Evolutionary conservation across 2,888 invertebrate species (phyloP).

Genomic region (Sussaba pulchella): DNA sequence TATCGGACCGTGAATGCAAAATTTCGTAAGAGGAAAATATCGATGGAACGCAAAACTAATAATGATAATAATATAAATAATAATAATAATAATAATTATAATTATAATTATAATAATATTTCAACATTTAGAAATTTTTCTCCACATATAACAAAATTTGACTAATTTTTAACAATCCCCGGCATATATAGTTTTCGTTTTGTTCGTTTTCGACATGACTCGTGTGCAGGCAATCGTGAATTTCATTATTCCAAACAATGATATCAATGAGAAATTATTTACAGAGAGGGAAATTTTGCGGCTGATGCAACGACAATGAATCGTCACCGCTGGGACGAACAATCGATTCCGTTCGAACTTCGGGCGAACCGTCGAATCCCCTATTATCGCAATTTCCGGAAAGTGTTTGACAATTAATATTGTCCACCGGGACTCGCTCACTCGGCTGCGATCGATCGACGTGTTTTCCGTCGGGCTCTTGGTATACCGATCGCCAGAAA

Average conservation of each 20-base stretch:
- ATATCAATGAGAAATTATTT: conserved; percentile 30
- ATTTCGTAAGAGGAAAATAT: too few species aligned
- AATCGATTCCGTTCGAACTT: conserved; percentile 27
- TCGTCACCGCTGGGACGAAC: conserved; percentile 26
- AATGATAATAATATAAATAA: too few species aligned
- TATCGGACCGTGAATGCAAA: neutral
- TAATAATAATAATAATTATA: too few species aligned
- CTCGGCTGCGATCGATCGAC: conserved; percentile 35
- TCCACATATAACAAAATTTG: neutral
- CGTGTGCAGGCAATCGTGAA: neutral
- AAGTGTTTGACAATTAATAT: conserved; percentile 57
- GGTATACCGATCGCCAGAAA: too few species aligned
- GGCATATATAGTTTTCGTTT: too few species aligned
- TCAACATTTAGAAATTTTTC: too few species aligned
- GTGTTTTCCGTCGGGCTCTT: neutral
- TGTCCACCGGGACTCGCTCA: conserved; percentile 42
- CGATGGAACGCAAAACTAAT: too few species aligned
- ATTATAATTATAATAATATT: too few species aligned
- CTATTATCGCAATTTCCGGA: conserved; percentile 22
- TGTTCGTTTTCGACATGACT: neutral
- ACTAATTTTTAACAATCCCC: neutral
- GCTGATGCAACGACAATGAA: conserved; percentile 14
- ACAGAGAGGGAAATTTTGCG: conserved; percentile 27
- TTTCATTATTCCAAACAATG: neutral
- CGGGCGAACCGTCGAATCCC: neutral